Base-by-base conservation (phyloP, 1,140 invertebrate genomes). In the Lepidurus packardi region DNA sequence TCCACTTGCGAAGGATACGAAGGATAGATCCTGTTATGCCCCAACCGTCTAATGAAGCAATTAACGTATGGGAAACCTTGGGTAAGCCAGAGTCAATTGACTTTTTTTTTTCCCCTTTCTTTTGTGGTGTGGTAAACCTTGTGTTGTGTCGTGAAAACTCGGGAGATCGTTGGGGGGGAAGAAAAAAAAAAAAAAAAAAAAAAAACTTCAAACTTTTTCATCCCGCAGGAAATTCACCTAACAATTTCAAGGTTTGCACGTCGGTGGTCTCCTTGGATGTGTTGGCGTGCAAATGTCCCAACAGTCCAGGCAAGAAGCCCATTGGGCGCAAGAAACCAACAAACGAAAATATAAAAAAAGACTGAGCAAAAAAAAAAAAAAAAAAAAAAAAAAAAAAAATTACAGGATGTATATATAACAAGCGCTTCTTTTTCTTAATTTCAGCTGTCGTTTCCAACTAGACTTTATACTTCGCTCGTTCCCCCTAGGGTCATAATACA, bases 201-300 rank as follows among this genome's bases (percentile, higher is more conserved):
- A 65, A 65, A 11, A 0, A 7, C 10, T 65, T 65, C 53, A 65
- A 65, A 65, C 9, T 1, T 65, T 65, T n/a, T 65, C 53, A 34
- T 65, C 53, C 53, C 21, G 13, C 53, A 65, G n/a, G 53, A 65
- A 65, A 65, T 65, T 65, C 53, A 65, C 53, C 16, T 65, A 65
- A 21, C 53, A 21, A 1, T 34, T 65, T 65, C 53, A 65, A 65
- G 53, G 53, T 65, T 65, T 65, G 53, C 53, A 65, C 53, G n/a
- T 65, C 53, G 53, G 53, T 65, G 53, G 53, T 65, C 53, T 65
- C 53, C 53, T 65, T 65, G 53, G 53, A 65, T n/a, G 53, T 65
- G 53, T 65, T 65, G 21, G 53, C 53, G 53, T 65, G 53, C 53
- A 65, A 65, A 65, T 65, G 53, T 65, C 53, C 13, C 16, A 13